Base-by-base conservation (phyloP, 2,113 vertebrate genomes). In the Oncorhynchus masou region DNA sequence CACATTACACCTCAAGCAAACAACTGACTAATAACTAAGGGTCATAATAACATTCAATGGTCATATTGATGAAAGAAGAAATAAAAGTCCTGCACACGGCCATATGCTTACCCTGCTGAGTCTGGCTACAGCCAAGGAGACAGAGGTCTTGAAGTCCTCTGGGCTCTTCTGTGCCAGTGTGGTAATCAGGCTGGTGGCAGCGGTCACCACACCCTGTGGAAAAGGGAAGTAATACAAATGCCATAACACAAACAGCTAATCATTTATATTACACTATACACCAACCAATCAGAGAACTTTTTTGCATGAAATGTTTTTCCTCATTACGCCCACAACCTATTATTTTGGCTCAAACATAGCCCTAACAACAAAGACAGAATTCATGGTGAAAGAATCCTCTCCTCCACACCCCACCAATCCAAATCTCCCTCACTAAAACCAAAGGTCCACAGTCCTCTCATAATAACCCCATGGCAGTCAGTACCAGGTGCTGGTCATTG, bases 401-500 rank as follows among this genome's bases (percentile, higher is more conserved):
- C 62, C 2, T 64, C 22, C 39, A 45, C 39, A 45, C 39, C 8
- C 9, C 9, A 45, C 39, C 62, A 0, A 64, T 57, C 54, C 54
- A 57, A 57, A 57, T 57, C 54, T 57, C 54, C 54, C 54, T 19
- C 54, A 57, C 54, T 19, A 57, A 57, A 4, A 20, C 54, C 54
- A 57, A 57, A 57, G 20, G 20, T 57, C 9, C 22, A 1, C 22
- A 49, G 7, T 49, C 45, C 67, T 65, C 89, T 80, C 84, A 24
- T 48, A 70, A 45, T 9, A 22, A 51, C 24, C 6, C 51, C n/a
- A 15, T 1, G 25, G 66, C 87, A 68, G 80, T 96, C 39, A 2
- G 0, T 45, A 97, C 96, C 96, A 97, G 96, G 91, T 97, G 96
- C 79, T 97, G 96, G 80, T 97, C 96, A 0, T 97, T 97, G 49